Evolutionary conservation across 1,140 invertebrate species (phyloP).

Genomic region (Procambarus clarkii): DNA sequence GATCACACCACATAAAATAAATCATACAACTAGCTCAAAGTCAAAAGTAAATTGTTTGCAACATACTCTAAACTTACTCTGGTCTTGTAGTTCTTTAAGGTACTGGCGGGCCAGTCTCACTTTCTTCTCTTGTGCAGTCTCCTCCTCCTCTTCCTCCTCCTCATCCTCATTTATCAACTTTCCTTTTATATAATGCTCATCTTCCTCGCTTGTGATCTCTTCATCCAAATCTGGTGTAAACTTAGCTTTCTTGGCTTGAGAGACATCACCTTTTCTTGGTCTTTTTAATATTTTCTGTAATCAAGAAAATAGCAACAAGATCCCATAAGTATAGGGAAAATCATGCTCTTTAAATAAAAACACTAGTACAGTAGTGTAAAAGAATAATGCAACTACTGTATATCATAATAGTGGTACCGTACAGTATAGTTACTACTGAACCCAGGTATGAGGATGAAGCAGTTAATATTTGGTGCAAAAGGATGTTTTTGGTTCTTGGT

Average conservation of each 20-base stretch:
- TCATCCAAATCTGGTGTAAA: constrained; percentile 57
- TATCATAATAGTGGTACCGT: too few relatives aligned
- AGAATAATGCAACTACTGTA: background rate
- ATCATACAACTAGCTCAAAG: too few relatives aligned
- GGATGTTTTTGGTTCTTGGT: too few relatives aligned
- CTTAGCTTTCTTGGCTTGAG: constrained; percentile 26
- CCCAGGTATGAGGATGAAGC: too few relatives aligned
- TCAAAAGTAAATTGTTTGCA: too few relatives aligned
- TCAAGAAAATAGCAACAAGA: background rate
- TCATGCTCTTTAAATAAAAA: background rate
- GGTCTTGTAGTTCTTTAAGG: constrained; percentile 88
- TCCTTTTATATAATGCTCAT: constrained; percentile 38
- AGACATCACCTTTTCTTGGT: background rate
- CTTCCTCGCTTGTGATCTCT: constrained; percentile 72
- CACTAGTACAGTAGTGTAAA: background rate
- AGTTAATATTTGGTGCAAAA: too few relatives aligned
- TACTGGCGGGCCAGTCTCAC: constrained; percentile 91
- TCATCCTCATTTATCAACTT: constrained; percentile 34
- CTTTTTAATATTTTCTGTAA: constrained; percentile 27
- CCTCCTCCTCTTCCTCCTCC: constrained; percentile 76
- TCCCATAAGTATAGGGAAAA: too few relatives aligned
- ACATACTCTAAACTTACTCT: constrained; percentile 79
- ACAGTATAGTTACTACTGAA: too few relatives aligned
- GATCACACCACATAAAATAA: too few relatives aligned
- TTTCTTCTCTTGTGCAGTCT: constrained; percentile 92